These are phyloP conservation scores for Solenopsis invicta DNA, from an alignment of 1,140 invertebrate genomes.

Conservation along the genomic window DNA sequence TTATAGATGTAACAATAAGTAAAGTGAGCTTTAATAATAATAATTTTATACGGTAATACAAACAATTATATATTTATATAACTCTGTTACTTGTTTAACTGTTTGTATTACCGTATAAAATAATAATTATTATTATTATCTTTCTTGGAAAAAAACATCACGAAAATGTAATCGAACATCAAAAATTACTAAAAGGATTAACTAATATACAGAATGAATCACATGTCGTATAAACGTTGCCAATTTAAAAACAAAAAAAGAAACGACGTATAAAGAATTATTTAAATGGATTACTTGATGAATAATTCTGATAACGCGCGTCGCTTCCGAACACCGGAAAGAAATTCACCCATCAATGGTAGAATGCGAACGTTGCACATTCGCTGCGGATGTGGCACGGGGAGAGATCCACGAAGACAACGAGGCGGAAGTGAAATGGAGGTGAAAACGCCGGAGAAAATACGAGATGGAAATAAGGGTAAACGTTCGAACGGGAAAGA, in stretches of 20 bases:
- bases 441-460: slow-evolving; percentile 21
- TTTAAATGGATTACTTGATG: not conserved
- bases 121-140: no score
- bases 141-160: no score
- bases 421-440: slow-evolving; percentile 28
- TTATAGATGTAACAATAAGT: no score
- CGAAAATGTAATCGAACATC: no score
- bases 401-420: not conserved
- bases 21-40: no score
- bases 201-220: not conserved
- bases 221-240: not conserved
- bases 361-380: slow-evolving; percentile 20
- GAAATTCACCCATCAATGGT: not conserved
- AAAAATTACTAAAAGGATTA: no score
- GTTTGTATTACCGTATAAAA: no score
- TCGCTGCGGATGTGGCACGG: slow-evolving; percentile 13
- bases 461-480: slow-evolving; percentile 45
- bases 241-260: not conserved
- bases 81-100: no score
- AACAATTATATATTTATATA: no score
- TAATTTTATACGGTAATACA: no score
- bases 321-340: not conserved
- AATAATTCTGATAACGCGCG: not conserved
- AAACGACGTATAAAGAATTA: not conserved
- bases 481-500: slow-evolving; percentile 6